These are phyloP conservation scores for Petrolisthes manimaculis DNA, from an alignment of 2,888 invertebrate genomes.

Conservation along the genomic window DNA sequence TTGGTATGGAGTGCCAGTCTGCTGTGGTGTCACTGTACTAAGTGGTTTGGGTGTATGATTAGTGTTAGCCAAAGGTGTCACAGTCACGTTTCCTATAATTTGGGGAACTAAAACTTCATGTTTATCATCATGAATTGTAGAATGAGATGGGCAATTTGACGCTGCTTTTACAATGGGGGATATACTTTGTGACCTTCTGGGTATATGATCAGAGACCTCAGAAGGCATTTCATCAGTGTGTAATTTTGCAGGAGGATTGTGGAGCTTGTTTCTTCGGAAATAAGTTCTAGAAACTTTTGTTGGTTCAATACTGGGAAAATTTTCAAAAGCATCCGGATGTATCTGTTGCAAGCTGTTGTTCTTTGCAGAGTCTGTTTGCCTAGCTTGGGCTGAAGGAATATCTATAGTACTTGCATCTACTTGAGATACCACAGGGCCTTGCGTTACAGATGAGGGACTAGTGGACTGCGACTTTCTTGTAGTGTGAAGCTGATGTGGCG, in stretches of 20 bases:
- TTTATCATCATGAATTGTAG: too few species aligned
- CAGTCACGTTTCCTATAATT: too few species aligned
- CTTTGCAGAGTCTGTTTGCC: neutral
- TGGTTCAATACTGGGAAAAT: slow-evolving; percentile 34
- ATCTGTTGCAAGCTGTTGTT: neutral
- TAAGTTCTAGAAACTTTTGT: slow-evolving; percentile 30
- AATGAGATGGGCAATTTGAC: too few species aligned
- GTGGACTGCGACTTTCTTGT: neutral
- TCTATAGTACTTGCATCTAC: neutral
- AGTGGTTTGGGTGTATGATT: too few species aligned
- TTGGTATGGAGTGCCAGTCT: too few species aligned
- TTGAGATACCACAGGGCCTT: neutral
- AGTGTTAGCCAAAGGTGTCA: too few species aligned
- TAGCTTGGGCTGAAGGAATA: neutral
- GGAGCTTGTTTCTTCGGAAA: slow-evolving; percentile 18
- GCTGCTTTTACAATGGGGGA: too few species aligned
- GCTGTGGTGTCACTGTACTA: too few species aligned
- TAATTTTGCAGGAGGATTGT: neutral
- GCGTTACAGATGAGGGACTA: slow-evolving; percentile 4
- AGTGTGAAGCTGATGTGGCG: neutral
- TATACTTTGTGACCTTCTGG: too few species aligned
- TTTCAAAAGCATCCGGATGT: slow-evolving; percentile 11
- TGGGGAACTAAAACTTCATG: too few species aligned
- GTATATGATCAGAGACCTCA: too few species aligned
- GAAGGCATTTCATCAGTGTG: neutral